Evolutionary conservation across 2,888 invertebrate genomes (phyloP), one percentile per base, ranked within the genome.

Genomic region (Harpalus rufipes): DNA sequence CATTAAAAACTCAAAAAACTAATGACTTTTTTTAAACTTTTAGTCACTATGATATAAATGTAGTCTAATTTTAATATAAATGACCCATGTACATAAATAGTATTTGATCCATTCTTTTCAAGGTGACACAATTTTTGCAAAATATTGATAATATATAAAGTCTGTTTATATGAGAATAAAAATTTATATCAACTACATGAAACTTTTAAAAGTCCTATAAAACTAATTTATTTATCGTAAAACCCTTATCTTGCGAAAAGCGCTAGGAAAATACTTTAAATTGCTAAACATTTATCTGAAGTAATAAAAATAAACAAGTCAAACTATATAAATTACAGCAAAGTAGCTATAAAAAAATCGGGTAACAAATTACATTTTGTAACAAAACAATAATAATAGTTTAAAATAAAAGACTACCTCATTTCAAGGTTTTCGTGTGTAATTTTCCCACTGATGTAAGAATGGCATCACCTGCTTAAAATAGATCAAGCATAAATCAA

Each of bases 391-490:
- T 39, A 39, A 32, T 32, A 32, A 32, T 32, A 25, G 63, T 25
- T 63, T 63, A 63, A 63, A 63, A 63, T 59, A 14, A 41, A 41
- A 56, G 56, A 78, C n/a, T 51, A 21, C 12, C 32, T 76, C 74
- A 51, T 76, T 76, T 58, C 68, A 81, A 68, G 81, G 58, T 44
- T 16, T 18, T 82, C 58, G 51, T 51, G 8, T 51, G 1, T 51
- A 12, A 51, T 8, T 51, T 32, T 32, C 1, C 1, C 6, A 81
- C 39, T 82, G 82, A 82, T 51, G 82, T 82, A 82, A 82, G 82
- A 25, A n/a, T 72, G 5, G 32, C 82, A 72, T 82, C 82, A 82
- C 72, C 72, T 82, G 72, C 82, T 68, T 58, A 72, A 82, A 82
- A 82, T 82, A 82, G 72, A 44, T 74, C 44, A 16, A 16, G 72